Percentiles rank a stretch among this genome's conserved stretches.
These are phyloP conservation scores for Gerris buenoi DNA, from an alignment of 1,140 invertebrate genomes.

Conservation along the genomic window DNA sequence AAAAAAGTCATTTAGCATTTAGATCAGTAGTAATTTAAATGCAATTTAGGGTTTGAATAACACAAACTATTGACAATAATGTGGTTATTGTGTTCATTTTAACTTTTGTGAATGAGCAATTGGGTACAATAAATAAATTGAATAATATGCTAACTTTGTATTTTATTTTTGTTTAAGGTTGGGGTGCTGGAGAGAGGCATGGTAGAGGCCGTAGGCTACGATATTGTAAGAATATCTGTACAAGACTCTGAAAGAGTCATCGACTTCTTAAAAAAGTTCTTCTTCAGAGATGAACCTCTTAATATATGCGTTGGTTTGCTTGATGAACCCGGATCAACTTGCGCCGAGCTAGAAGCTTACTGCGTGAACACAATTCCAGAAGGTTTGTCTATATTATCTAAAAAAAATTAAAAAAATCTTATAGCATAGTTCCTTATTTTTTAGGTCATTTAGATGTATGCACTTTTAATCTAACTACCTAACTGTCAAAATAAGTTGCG, in stretches of 20 bases:
- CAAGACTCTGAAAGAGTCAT: slow-evolving; percentile 37
- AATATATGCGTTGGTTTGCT: slow-evolving; percentile 44
- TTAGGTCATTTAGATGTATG: no score
- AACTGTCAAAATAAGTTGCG: no score
- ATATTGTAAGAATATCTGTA: slow-evolving; percentile 23
- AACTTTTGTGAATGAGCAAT: not conserved
- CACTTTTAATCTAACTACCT: no score
- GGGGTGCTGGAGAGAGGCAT: slow-evolving; percentile 6
- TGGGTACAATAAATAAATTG: not conserved
- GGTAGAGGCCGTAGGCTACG: slow-evolving; percentile 13
- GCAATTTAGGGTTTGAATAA: no score
- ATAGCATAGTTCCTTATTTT: no score
- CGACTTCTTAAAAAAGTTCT: slow-evolving; percentile 41
- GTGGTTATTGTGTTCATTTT: no score
- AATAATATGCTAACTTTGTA: not conserved
- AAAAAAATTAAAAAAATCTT: no score
- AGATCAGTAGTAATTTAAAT: no score
- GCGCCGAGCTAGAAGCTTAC: slow-evolving; percentile 47
- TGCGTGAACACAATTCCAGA: slow-evolving; percentile 39
- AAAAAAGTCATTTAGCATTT: no score
- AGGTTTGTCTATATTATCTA: slow-evolving; percentile 17
- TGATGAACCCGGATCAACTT: slow-evolving; percentile 43
- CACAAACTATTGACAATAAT: no score
- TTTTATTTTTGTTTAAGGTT: not conserved
- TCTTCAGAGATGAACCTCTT: slow-evolving; percentile 57